phyloP scores from a whole-genome alignment of 1,140 invertebrate species.

The Thrips palmi region DNA sequence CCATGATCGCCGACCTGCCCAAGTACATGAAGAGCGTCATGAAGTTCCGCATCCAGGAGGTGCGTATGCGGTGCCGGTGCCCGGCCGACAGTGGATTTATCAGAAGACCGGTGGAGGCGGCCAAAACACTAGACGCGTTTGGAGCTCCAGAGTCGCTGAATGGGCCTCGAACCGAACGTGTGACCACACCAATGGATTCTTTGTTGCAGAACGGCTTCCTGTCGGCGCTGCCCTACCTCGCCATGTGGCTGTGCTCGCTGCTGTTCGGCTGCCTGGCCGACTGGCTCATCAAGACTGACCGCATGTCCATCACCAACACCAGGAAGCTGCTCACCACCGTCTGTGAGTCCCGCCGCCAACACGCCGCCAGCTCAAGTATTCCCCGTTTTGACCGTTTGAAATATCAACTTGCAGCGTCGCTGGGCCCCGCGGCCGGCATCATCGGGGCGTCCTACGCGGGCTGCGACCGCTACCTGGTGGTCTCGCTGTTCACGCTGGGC shows the following conservation, averaged over 20 bases:
- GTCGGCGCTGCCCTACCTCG: constrained; percentile 45
- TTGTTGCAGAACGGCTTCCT: constrained; percentile 43
- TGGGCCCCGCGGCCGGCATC: constrained; percentile 56
- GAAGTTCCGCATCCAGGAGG: constrained; percentile 51
- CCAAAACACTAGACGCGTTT: too few species aligned
- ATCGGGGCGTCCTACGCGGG: constrained; percentile 64
- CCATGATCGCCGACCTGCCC: constrained; percentile 67
- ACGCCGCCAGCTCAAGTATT: background rate
- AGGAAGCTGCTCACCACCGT: constrained; percentile 20
- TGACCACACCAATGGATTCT: too few species aligned
- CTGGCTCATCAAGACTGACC: constrained; percentile 16
- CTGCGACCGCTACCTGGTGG: constrained; percentile 41
- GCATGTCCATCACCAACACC: constrained; percentile 14
- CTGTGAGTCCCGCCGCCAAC: too few species aligned
- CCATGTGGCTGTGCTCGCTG: constrained; percentile 51
- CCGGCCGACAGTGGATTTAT: constrained; percentile 15
- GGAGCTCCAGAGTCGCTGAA: too few species aligned
- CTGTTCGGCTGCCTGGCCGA: constrained; percentile 28
- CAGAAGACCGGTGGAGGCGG: too few species aligned
- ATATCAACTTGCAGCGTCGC: constrained; percentile 36
- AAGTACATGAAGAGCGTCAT: constrained; percentile 68
- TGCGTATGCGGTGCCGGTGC: constrained; percentile 18
- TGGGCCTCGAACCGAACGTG: too few species aligned
- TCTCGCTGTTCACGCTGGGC: constrained; percentile 44
- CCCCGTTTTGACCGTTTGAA: background rate